Percentiles rank a stretch among this genome's conserved stretches.
Evolutionary conservation across 2,888 invertebrate genomes (phyloP).

Genomic region (Trichacis sp.): DNA sequence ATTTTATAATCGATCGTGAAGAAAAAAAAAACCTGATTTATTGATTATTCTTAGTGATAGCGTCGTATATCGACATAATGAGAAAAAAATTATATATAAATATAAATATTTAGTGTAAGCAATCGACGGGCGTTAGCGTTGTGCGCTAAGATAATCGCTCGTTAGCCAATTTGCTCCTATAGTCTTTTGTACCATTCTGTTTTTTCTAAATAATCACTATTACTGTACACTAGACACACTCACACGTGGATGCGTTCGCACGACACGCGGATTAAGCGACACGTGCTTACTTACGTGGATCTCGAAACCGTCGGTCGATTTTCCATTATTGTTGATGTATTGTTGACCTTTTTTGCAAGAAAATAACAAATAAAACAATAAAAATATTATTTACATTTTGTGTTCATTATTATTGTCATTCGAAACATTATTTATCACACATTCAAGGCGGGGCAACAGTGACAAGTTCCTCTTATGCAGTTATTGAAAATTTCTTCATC

Average conservation of each 20-base stretch:
- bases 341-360: conserved; percentile 11
- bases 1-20: conserved; percentile 44
- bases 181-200: conserved; percentile 62
- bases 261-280: conserved; percentile 47
- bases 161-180: conserved; percentile 64
- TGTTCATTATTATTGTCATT: conserved; percentile 4
- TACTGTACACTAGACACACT: conserved; percentile 52
- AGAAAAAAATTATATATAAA: conserved; percentile 32
- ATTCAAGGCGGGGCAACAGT: too few species aligned
- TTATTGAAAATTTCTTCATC: too few species aligned
- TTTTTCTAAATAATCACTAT: conserved; percentile 62
- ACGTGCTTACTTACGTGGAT: conserved; percentile 45
- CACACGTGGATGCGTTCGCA: conserved; percentile 48
- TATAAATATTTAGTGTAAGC: conserved; percentile 40
- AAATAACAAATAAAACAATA: conserved; percentile 6
- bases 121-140: conserved; percentile 43
- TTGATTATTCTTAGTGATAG: conserved; percentile 57
- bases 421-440: not conserved
- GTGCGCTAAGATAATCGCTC: conserved; percentile 40
- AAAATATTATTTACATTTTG: conserved; percentile 1
- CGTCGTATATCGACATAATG: conserved; percentile 53
- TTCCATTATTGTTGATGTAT: conserved; percentile 19
- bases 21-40: conserved; percentile 49
- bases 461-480: too few species aligned
- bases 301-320: conserved; percentile 31